phyloP scores from a whole-genome alignment of 2,888 invertebrate genomes.

The Tipula unca region DNA sequence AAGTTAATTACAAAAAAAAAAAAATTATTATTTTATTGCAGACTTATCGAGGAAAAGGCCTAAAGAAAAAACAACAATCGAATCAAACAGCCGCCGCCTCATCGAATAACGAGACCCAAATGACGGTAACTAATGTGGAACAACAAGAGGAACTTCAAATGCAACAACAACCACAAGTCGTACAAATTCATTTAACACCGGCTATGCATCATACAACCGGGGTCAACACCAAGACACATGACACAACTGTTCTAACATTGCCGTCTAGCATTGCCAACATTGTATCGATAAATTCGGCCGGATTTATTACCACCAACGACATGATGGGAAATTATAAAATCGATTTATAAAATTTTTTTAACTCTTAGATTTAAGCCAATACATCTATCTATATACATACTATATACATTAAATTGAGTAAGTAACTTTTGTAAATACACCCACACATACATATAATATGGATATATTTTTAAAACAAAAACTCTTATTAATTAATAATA shows the following conservation, averaged over 20 bases:
- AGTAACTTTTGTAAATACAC: conserved; percentile 14
- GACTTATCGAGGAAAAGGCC: conserved; percentile 18
- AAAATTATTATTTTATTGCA: background rate
- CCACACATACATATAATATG: background rate
- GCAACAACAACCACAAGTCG: conserved; percentile 34
- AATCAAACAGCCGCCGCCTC: conserved; percentile 27
- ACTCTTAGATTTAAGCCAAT: background rate
- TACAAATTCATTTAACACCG: conserved; percentile 35
- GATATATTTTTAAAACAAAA: conserved; percentile 16
- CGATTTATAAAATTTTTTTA: conserved; percentile 32
- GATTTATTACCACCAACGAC: conserved; percentile 34
- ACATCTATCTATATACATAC: too few species aligned
- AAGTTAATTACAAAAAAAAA: background rate
- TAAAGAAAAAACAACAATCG: conserved; percentile 25
- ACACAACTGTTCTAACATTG: conserved; percentile 35
- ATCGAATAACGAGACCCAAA: conserved; percentile 21
- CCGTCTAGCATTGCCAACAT: conserved; percentile 36
- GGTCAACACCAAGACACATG: conserved; percentile 31
- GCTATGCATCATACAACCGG: conserved; percentile 29
- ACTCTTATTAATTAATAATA: background rate
- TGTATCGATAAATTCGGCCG: conserved; percentile 36
- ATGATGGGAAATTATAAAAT: conserved; percentile 37
- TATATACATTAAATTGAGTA: conserved; percentile 19
- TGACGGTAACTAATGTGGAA: background rate
- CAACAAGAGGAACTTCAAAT: background rate